Evolutionary conservation across 2,113 vertebrate genomes (phyloP), one percentile per base, ranked within the genome.

Genomic region (Poecile atricapillus): DNA sequence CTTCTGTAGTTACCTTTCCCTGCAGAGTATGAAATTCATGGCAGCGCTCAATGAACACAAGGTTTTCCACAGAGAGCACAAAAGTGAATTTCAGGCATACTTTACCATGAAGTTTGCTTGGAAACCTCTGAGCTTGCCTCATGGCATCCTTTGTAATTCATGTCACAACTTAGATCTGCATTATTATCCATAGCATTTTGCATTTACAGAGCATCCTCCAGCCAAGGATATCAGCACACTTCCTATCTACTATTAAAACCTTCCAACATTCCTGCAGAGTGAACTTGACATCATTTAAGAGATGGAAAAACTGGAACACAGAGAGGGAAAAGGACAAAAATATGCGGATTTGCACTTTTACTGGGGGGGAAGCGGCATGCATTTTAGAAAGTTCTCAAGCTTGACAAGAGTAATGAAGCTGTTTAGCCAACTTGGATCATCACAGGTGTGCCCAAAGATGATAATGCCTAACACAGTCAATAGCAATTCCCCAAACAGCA

Each of bases 201-300:
- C 64, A 89, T 90, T 90, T 93, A 78, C 37, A 60, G 41, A 71
- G 62, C 35, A 60, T 75, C 37, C 23, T 89, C 24, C 44, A 89
- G 76, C 71, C 71, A 78, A 56, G 43, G 50, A 70, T 83, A 59
- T 92, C 78, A 73, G 75, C 24, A 83, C 20, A 63, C 24, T 81
- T 92, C 85, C 56, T 56, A 83, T 67, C 44, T 71, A 79, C 82
- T 94, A 95, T 31, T 93, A 76, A 89, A 93, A 63, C 17, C 20
- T 58, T 84, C 83, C 73, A 84, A 60, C 49, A 47, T 86, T 65
- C 24, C 69, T 87, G 64, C 33, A 68, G 84, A 71, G 43, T 76
- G 49, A 87, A 87, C 50, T n/a, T 82, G 58, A 67, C 50, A 87
- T 65, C 4, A 7, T 80, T 95, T 91, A 85, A 55, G 49, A 91